A percentile compares a stretch with the other conserved stretches of the same genome.
Conservation (phyloP, 2,888 invertebrate genomes). For the Drosophila affinis region DNA sequence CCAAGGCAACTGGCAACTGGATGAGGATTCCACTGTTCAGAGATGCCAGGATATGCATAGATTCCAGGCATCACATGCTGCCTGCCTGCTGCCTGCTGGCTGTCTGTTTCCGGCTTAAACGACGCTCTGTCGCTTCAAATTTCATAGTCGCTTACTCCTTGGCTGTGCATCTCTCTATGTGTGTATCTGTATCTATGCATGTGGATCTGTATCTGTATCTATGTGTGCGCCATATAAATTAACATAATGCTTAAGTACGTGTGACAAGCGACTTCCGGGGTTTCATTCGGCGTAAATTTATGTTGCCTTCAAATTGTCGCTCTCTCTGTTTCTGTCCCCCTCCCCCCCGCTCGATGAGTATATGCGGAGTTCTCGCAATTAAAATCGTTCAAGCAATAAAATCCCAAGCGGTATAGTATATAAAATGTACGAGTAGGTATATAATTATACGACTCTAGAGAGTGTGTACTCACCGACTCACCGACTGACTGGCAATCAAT, state of each 20-base stretch:
- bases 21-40: slow-evolving; percentile 10
- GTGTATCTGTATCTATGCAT: slow-evolving; percentile 15
- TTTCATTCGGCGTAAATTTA: slow-evolving; percentile 75
- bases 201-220: slow-evolving; percentile 12
- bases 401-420: slow-evolving; percentile 34
- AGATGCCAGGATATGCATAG: slow-evolving; percentile 45
- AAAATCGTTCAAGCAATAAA: slow-evolving; percentile 71
- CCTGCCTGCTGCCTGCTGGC: slow-evolving; percentile 66
- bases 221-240: slow-evolving; percentile 66
- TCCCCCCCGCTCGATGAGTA: slow-evolving; percentile 3
- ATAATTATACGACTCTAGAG: slow-evolving; percentile 41
- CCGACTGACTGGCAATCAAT: slow-evolving; percentile 42
- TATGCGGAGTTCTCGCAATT: slow-evolving; percentile 54
- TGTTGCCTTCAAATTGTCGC: slow-evolving; percentile 71
- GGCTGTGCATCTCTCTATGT: slow-evolving; percentile 34
- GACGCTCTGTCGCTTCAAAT: slow-evolving; percentile 77
- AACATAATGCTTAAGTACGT: slow-evolving; percentile 80
- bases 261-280: slow-evolving; percentile 79
- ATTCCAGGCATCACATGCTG: slow-evolving; percentile 55
- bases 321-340: slow-evolving; percentile 21
- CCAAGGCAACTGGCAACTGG: slow-evolving; percentile 51
- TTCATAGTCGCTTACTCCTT: slow-evolving; percentile 56
- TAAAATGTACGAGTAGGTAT: slow-evolving; percentile 32
- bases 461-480: slow-evolving; percentile 42
- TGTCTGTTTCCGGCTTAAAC: slow-evolving; percentile 75